Evolutionary conservation across 1,140 invertebrate genomes (phyloP), one percentile per base, ranked within the genome.

Genomic region (Streblospio benedicti): DNA sequence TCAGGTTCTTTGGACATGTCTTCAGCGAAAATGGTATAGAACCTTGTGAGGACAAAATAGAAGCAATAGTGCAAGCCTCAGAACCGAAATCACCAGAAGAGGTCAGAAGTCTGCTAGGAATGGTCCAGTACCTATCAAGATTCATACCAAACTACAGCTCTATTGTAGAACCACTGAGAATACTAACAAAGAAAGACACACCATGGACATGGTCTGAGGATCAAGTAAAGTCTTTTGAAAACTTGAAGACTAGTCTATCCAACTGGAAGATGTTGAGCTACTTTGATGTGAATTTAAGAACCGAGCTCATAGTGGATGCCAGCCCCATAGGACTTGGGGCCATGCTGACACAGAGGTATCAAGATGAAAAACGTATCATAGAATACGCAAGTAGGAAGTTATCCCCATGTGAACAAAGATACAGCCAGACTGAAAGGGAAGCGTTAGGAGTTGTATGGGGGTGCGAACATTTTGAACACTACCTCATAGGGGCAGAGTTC

Each of bases 91-190:
- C 16, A 23, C 58, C 1, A 58, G 69, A 32, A 18, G 65, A 66
- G 52, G 54, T 67, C 27, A 4, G 57, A 4, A 59, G 60, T 31
- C 52, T 67, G 23, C 33, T 67, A 0, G 61, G 66, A n/a, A 54
- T 67, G 52, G 64, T 67, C 1, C 67, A 70, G 1, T 81, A 75
- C 66, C 79, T 78, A 59, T 41, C 70, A 28, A 54, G 70, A 33
- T 80, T 78, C 65, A 62, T 81, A 3, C 28, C 64, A 62, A 2
- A 67, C 67, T 54, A 75, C 70, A 62, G 69, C 16, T 59, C 56
- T 27, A 67, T 72, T 16, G 59, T 67, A 2, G 59, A 47, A 6
- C 73, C 71, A 2, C 27, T 75, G 12, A 62, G 30, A 32, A 27
- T 30, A 49, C 54, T 70, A 35, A 49, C 64, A 9, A 59, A 59